Percentiles rank a stretch among this genome's conserved stretches.
Evolutionary conservation across 1,140 invertebrate genomes (phyloP).

Genomic region (Cotesia vestalis): DNA sequence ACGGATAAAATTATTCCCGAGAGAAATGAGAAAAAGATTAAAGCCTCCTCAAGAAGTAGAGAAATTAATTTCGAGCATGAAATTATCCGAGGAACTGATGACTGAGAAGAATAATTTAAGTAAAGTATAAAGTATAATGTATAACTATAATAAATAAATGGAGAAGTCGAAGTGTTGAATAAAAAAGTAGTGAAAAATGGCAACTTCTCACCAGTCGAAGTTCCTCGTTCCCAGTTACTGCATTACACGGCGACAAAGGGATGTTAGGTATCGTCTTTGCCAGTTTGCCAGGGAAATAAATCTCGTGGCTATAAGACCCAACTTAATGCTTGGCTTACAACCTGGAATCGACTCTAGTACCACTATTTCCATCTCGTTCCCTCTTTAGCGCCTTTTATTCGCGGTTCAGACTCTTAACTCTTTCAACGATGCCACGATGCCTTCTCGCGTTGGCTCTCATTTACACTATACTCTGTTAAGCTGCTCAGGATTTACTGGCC

Average conservation of each 20-base stretch:
- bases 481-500: slow-evolving; percentile 62
- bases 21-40: slow-evolving; percentile 23
- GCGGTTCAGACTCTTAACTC: slow-evolving; percentile 22
- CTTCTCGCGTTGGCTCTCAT: slow-evolving; percentile 53
- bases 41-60: slow-evolving; percentile 35
- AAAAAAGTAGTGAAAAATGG: slow-evolving; percentile 63
- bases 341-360: slow-evolving; percentile 15
- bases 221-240: slow-evolving; percentile 33
- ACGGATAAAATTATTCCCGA: slow-evolving; percentile 14
- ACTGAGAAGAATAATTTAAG: too few species aligned
- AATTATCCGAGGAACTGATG: too few species aligned
- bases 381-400: slow-evolving; percentile 24
- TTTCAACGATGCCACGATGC: neutral
- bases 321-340: slow-evolving; percentile 15
- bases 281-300: slow-evolving; percentile 55
- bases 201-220: slow-evolving; percentile 58
- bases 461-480: slow-evolving; percentile 56
- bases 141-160: slow-evolving; percentile 2
- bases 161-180: neutral
- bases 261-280: slow-evolving; percentile 43
- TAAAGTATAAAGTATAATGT: too few species aligned
- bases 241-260: slow-evolving; percentile 60
- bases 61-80: neutral
- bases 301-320: slow-evolving; percentile 46
- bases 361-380: slow-evolving; percentile 36